Base-by-base conservation (phyloP, 2,113 vertebrate species). In the Microtus richardsoni region DNA sequence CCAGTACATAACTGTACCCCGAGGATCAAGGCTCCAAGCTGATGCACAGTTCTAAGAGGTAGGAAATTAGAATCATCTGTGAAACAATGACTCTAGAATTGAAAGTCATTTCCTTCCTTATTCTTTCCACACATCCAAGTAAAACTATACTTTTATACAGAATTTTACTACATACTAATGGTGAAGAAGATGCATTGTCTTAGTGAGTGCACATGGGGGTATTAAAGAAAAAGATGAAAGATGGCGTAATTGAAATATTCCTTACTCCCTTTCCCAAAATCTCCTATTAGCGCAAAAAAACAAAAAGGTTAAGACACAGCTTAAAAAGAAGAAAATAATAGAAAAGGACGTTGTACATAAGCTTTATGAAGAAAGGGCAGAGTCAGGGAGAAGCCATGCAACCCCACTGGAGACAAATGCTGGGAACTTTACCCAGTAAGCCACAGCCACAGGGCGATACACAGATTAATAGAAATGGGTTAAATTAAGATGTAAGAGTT, bases 141-240 rank as follows among this genome's bases (percentile, higher is more conserved):
- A 28, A 68, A 92, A 74, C 0, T 85, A 49, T 36, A 68, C 9
- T 74, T 87, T 87, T 39, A 80, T 73, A 83, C 24, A 52, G 2
- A 70, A 28, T 39, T 89, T 74, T 75, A 68, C 22, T 68, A 33
- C 36, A 33, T 44, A 62, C 24, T 79, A 92, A 47, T 41, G 19
- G 0, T 14, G 2, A 7, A n/a, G 88, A 82, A 70, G 33, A 21
- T 30, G 78, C 5, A 82, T 86, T 93, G 44, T 49, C 41, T 26
- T 70, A 49, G 6, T 44, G 87, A 44, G 13, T 22, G 79, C 0
- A 83, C 58, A 70, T 33, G 28, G 11, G 17, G 88, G 7, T 54
- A 52, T 91, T 84, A 73, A 94, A 77, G 44, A 36, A 91, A 96
- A 96, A 95, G 9, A 91, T 39, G 30, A 26, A 12, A 64, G 7